Conservation (phyloP, 2,113 vertebrate species). For the Peromyscus polionotus region DNA sequence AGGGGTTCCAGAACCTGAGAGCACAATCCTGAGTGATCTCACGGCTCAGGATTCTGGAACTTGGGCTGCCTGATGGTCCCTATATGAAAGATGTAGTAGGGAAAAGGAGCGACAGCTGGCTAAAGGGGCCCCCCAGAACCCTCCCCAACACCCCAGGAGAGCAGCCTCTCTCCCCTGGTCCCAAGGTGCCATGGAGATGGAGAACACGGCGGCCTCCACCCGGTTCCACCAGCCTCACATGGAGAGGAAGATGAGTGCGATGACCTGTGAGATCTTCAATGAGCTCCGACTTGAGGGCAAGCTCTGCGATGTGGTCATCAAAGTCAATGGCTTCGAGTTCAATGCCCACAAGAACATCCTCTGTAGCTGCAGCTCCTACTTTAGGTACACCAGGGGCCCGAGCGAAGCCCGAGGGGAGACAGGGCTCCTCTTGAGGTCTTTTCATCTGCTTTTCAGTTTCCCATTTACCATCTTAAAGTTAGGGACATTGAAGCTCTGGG, state of each 20-base stretch:
- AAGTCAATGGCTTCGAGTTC: slow-evolving; percentile 88
- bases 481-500: not conserved
- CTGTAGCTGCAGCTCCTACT: slow-evolving; percentile 91
- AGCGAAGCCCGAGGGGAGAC: not conserved
- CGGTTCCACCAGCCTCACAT: slow-evolving; percentile 77
- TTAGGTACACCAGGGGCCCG: slow-evolving; percentile 85
- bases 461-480: not conserved
- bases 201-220: slow-evolving; percentile 60
- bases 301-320: slow-evolving; percentile 90
- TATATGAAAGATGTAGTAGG: slow-evolving; percentile 76
- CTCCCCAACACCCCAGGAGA: slow-evolving; percentile 65
- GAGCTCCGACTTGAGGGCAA: slow-evolving; percentile 90
- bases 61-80: slow-evolving; percentile 65
- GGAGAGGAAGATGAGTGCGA: slow-evolving; percentile 87
- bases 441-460: not conserved
- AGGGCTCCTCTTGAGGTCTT: not conserved
- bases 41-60: slow-evolving; percentile 82
- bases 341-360: slow-evolving; percentile 92
- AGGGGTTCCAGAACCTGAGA: slow-evolving; percentile 76
- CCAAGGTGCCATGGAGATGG: slow-evolving; percentile 73
- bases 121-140: slow-evolving; percentile 74
- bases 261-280: slow-evolving; percentile 87
- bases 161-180: slow-evolving; percentile 74
- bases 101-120: slow-evolving; percentile 80
- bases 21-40: slow-evolving; percentile 81